A percentile compares a stretch with the other conserved stretches of the same genome.
Evolutionary conservation across 2,888 invertebrate species (phyloP).

Genomic region (Dynastes maya): DNA sequence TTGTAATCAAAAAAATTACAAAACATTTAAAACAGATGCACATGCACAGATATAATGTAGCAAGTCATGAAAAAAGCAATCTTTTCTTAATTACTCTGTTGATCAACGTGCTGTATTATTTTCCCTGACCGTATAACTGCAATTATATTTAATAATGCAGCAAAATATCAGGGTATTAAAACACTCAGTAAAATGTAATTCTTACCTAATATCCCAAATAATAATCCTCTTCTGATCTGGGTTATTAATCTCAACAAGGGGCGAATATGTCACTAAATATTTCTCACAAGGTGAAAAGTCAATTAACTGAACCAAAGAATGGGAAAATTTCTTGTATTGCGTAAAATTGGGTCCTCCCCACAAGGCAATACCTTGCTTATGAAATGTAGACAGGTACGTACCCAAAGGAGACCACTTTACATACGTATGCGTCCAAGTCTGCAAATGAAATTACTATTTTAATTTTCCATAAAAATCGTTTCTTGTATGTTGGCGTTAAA

Average conservation of each 20-base stretch:
- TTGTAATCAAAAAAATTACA: no score
- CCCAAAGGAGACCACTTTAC: conserved; percentile 98
- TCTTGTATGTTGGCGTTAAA: no score
- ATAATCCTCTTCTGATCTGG: conserved; percentile 88
- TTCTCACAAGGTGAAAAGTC: conserved; percentile 99
- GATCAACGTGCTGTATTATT: conserved; percentile 30
- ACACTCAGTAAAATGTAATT: conserved; percentile 25
- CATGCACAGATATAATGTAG: background rate
- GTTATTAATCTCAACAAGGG: conserved; percentile 77
- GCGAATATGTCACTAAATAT: conserved; percentile 95
- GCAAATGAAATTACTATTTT: conserved; percentile 53
- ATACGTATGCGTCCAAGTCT: conserved; percentile 97
- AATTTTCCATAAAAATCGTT: background rate
- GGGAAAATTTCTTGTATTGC: conserved; percentile 93
- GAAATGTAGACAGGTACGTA: conserved; percentile 96
- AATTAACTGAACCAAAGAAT: conserved; percentile 92
- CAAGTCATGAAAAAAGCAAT: conserved; percentile 14
- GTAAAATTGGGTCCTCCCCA: conserved; percentile 97
- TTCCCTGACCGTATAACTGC: conserved; percentile 56
- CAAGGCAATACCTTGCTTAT: conserved; percentile 94
- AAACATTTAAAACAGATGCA: no score
- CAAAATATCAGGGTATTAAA: conserved; percentile 51
- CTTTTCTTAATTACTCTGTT: background rate
- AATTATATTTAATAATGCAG: conserved; percentile 46
- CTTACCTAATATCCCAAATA: conserved; percentile 94